Percentiles rank a stretch among this genome's conserved stretches.
Conservation (phyloP, 2,797 vertebrate genomes). For the Gallinago nigripennis region DNA sequence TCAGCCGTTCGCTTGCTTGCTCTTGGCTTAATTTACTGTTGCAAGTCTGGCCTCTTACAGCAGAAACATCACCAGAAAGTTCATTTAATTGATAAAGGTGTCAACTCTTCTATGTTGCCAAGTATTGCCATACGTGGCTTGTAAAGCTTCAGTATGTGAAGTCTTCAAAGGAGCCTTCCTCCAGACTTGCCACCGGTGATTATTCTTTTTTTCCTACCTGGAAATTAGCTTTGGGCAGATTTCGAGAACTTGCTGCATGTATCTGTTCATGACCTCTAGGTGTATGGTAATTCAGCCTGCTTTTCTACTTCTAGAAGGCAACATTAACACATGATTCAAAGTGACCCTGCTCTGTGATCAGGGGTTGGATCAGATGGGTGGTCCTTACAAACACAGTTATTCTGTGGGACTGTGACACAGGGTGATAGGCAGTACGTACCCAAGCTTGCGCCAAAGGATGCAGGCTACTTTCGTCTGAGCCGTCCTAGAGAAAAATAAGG, state of each 20-base stretch:
- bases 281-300: not conserved
- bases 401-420: not conserved
- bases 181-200: not conserved
- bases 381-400: not conserved
- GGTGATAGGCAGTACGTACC: not conserved
- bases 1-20: not conserved
- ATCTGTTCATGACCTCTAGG: not conserved
- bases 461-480: not conserved
- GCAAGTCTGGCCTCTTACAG: not conserved
- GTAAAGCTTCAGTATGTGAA: not conserved
- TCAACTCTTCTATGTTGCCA: not conserved
- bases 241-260: not conserved
- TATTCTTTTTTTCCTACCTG: not conserved
- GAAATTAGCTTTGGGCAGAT: not conserved
- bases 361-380: not conserved
- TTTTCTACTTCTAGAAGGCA: not conserved
- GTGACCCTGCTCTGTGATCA: not conserved
- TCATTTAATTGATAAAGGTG: not conserved
- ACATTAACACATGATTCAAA: not conserved
- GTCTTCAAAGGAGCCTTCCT: not conserved
- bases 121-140: not conserved
- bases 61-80: not conserved
- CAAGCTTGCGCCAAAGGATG: fast-evolving
- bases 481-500: not conserved
- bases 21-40: not conserved